phyloP scores from a whole-genome alignment of 2,797 vertebrate species.

The Mus spretus region DNA sequence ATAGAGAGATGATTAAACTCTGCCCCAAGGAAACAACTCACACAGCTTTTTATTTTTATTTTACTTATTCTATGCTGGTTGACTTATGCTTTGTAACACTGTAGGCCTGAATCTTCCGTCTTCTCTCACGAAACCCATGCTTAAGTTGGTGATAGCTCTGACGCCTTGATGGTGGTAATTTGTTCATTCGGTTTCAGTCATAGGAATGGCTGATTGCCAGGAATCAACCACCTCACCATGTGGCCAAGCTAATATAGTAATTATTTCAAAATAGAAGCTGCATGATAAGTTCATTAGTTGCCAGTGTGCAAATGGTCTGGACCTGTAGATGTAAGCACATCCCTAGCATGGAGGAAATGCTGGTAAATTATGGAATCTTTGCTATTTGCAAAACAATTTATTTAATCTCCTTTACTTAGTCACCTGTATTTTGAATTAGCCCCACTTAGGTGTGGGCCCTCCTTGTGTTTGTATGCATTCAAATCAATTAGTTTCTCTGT shows the following conservation, averaged over 20 bases:
- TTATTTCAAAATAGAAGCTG: conserved; percentile 71
- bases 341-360: neutral
- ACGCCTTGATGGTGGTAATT: neutral
- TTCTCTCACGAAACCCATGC: conserved; percentile 39
- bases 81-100: neutral
- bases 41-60: conserved; percentile 59
- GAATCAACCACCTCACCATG: conserved; percentile 62
- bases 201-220: conserved; percentile 62
- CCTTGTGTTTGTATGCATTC: neutral
- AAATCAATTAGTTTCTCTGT: conserved; percentile 4
- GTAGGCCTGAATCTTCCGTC: neutral
- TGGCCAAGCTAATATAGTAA: conserved; percentile 52
- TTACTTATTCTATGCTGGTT: conserved; percentile 50
- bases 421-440: conserved; percentile 9
- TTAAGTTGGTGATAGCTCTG: conserved; percentile 25
- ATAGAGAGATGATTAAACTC: conserved; percentile 66
- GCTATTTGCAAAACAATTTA: conserved; percentile 10
- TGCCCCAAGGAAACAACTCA: conserved; percentile 34
- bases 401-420: conserved; percentile 27
- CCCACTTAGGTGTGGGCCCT: conserved; percentile 1
- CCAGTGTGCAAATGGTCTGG: neutral
- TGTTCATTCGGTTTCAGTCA: neutral
- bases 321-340: neutral
- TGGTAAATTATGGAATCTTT: conserved; percentile 31
- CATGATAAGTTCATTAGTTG: conserved; percentile 53